A percentile compares a stretch with the other conserved stretches of the same genome.
phyloP scores from a whole-genome alignment of 2,888 invertebrate species.

The Nysson spinosus region DNA sequence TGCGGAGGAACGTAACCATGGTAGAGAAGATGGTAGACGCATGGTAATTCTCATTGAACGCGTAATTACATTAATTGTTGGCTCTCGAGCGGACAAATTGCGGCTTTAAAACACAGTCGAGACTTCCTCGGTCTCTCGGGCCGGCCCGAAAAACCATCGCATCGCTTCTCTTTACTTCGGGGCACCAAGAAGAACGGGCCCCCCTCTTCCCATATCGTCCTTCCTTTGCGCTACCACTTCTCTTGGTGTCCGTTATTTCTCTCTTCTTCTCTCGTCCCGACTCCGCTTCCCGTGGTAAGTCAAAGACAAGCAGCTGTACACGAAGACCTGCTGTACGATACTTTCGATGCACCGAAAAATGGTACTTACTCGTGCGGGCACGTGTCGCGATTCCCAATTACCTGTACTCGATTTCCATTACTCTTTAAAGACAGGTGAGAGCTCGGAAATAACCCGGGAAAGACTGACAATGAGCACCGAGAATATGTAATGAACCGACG shows the following conservation, averaged over 20 bases:
- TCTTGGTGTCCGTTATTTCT: no score
- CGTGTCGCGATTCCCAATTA: conserved; percentile 35
- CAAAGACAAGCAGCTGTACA: conserved; percentile 19
- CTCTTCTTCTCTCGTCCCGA: neutral
- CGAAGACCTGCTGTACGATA: conserved; percentile 8
- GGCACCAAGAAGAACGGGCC: neutral
- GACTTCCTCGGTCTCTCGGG: conserved; percentile 3
- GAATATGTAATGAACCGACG: no score
- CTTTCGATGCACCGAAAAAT: neutral
- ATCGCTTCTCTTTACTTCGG: neutral
- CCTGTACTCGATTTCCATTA: neutral
- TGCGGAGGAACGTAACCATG: conserved; percentile 19
- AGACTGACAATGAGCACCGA: neutral
- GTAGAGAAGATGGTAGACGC: conserved; percentile 26
- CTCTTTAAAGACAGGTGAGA: conserved; percentile 21
- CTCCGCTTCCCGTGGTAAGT: neutral
- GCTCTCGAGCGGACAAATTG: conserved; percentile 58
- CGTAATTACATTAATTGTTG: conserved; percentile 68
- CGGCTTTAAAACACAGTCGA: conserved; percentile 44
- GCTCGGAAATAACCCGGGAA: neutral
- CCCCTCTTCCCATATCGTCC: neutral
- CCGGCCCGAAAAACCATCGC: conserved; percentile 25
- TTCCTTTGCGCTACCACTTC: neutral
- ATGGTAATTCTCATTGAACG: conserved; percentile 61
- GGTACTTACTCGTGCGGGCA: conserved; percentile 5